A percentile compares a stretch with the other conserved stretches of the same genome.
Conservation (phyloP, 1,140 invertebrate genomes). For the Bradysia coprophila region DNA sequence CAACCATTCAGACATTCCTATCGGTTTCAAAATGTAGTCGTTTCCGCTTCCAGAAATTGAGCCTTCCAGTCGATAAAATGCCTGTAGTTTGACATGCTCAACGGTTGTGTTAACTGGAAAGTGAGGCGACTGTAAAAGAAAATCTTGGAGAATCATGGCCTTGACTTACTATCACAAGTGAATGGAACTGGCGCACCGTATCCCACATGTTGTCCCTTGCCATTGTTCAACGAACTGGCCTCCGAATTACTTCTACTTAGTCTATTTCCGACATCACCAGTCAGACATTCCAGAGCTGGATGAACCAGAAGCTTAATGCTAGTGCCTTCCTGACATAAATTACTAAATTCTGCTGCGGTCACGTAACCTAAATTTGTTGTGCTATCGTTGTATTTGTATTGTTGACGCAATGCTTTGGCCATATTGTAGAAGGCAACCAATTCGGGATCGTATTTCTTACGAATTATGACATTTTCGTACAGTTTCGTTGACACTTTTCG, state of each 20-base stretch:
- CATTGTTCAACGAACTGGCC: slow-evolving; percentile 1
- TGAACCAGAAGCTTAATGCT: slow-evolving; percentile 74
- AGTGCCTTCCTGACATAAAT: slow-evolving; percentile 50
- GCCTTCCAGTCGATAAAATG: slow-evolving; percentile 64
- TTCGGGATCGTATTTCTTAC: slow-evolving; percentile 50
- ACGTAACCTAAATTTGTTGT: slow-evolving; percentile 62
- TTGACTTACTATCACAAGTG: slow-evolving; percentile 61
- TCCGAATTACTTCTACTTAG: slow-evolving; percentile 1
- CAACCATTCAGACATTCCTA: slow-evolving; percentile 21
- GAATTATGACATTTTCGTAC: slow-evolving; percentile 51
- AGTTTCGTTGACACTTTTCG: slow-evolving; percentile 30
- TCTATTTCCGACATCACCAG: slow-evolving; percentile 22
- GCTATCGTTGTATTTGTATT: slow-evolving; percentile 47
- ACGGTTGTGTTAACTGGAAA: slow-evolving; percentile 65
- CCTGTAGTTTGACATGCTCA: slow-evolving; percentile 72
- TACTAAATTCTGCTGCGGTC: slow-evolving; percentile 63
- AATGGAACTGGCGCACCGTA: slow-evolving; percentile 53
- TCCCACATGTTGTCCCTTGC: slow-evolving; percentile 22
- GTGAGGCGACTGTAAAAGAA: slow-evolving; percentile 8
- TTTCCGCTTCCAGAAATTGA: slow-evolving; percentile 41
- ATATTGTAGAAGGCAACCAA: slow-evolving; percentile 61
- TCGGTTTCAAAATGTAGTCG: slow-evolving; percentile 38
- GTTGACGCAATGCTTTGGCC: slow-evolving; percentile 31
- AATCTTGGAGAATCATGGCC: not conserved
- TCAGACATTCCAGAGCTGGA: slow-evolving; percentile 33